Base-by-base conservation (phyloP, 1,140 invertebrate species). In the Drosophila ficusphila region DNA sequence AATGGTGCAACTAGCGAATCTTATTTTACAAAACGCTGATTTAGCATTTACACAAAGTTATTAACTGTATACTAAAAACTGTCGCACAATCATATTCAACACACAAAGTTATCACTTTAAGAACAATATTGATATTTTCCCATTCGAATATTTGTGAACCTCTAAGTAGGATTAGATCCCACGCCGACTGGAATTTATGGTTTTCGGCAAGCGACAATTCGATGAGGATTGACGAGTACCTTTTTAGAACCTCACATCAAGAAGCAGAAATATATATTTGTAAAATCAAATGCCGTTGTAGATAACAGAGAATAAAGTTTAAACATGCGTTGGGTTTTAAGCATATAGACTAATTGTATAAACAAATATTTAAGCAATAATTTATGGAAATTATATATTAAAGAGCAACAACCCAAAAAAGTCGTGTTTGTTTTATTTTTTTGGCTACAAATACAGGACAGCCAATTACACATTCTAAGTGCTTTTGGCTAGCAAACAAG, bases 331-430 rank as follows among this genome's bases (percentile, higher is more conserved):
- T 74, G 46, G 61, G 57, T 73, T 64, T 38, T 52, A 64, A 48
- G 52, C 52, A 60, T 60, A 49, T 81, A 85, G 81, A 62, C 76
- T 85, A 85, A 85, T 85, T 85, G 81, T 85, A 77, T 76, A 85
- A 81, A 86, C 53, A 65, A 69, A 49, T 85, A 85, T 77, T 81
- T 85, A 85, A 86, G 81, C 52, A 85, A 81, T 85, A 88, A 85
- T 77, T 85, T 85, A 85, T 88, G 68, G 42, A 81, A 89, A 88
- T 51, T 76, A 78, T 56, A 61, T 57, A 57, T 68, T 48, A 49
- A 65, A 61, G 62, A 70, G 5, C 46, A 41, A 61, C 33, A 21
- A 47, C 3, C 9, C 39, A 34, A 41, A 23, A 4, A 21, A 18
- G 16, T 21, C 16, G n/a, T 27, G n/a, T 52, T 34, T 47, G 47